Conservation (phyloP, 2,113 vertebrate species). For the Gymnarchus niloticus region DNA sequence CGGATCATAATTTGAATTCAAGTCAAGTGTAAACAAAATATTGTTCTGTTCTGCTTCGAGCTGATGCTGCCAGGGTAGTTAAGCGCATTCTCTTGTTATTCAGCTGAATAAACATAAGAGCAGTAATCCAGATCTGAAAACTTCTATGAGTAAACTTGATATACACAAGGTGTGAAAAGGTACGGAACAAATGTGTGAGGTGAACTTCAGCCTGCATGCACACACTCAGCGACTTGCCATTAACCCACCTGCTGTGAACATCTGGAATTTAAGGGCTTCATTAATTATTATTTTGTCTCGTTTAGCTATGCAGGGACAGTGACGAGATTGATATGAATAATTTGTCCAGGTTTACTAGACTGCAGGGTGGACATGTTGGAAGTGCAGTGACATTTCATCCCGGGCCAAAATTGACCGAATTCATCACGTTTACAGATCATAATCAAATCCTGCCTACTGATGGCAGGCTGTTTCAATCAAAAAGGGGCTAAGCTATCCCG, state of each 20-base stretch:
- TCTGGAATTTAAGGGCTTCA: neutral
- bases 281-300: neutral
- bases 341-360: slow-evolving; percentile 4
- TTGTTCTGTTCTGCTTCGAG: neutral
- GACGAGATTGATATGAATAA: slow-evolving; percentile 12
- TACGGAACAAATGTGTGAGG: neutral
- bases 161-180: neutral
- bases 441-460: neutral
- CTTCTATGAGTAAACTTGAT: neutral
- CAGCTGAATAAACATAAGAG: neutral
- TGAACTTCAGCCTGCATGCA: neutral
- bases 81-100: neutral
- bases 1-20: neutral
- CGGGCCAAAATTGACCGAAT: slow-evolving; percentile 14
- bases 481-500: neutral
- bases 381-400: slow-evolving; percentile 3
- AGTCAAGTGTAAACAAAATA: neutral
- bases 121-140: neutral
- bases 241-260: too few relatives aligned
- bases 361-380: neutral
- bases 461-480: slow-evolving; percentile 15
- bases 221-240: neutral
- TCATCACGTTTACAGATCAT: slow-evolving; percentile 20
- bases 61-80: neutral
- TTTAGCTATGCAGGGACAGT: neutral